A percentile compares a stretch with the other conserved stretches of the same genome.
These are phyloP conservation scores for Acrocephalus arundinaceus DNA, from an alignment of 2,113 vertebrate genomes.

Conservation along the genomic window DNA sequence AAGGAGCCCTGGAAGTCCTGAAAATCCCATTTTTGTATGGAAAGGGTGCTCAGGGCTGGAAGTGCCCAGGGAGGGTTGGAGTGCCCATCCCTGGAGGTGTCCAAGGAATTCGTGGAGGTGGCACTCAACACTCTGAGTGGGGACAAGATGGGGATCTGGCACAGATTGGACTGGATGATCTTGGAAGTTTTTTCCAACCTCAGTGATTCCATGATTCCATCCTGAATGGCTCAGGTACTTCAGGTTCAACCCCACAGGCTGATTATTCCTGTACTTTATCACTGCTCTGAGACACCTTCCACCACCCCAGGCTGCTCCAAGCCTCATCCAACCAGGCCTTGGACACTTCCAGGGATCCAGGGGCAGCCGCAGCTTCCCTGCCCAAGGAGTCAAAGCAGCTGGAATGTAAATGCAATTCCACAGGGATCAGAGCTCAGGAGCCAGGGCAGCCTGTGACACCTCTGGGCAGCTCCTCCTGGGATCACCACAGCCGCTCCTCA, in stretches of 20 bases:
- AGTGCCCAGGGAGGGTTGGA: not conserved
- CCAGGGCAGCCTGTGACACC: accelerated
- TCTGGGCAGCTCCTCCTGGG: not conserved
- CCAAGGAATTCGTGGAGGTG: accelerated
- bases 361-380: not conserved
- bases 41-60: accelerated
- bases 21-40: too few species aligned
- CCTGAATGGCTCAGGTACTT: not conserved
- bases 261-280: not conserved
- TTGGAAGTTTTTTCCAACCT: not conserved
- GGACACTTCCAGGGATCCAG: not conserved
- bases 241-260: not conserved
- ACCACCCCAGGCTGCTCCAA: not conserved
- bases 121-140: too few species aligned
- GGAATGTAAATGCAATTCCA: not conserved
- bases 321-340: accelerated
- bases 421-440: not conserved
- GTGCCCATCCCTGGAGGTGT: not conserved
- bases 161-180: accelerated
- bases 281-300: not conserved
- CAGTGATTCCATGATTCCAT: accelerated
- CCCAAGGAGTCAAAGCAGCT: not conserved
- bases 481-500: accelerated
- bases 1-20: too few species aligned
- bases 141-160: not conserved